phyloP scores from a whole-genome alignment of 2,113 vertebrate species.

The Xenopus tropicalis region DNA sequence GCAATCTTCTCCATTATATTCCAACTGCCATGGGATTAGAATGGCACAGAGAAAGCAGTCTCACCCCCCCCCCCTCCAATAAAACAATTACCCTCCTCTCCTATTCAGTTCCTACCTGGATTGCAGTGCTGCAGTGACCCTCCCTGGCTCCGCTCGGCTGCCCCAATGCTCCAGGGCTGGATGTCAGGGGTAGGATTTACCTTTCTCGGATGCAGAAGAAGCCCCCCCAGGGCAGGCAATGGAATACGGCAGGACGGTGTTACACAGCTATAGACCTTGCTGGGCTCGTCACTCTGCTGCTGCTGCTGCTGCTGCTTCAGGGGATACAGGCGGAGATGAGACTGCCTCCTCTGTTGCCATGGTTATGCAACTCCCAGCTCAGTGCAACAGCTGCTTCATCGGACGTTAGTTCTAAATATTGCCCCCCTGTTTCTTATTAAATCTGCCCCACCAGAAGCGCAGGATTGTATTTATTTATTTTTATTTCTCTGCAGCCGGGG shows the following conservation, averaged over 20 bases:
- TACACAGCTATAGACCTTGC: slow-evolving; percentile 11
- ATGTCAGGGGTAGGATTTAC: no score
- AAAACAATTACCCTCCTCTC: no score
- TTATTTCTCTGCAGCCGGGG: not conserved
- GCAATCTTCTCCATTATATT: no score
- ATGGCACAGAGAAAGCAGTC: no score
- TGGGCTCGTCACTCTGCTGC: not conserved
- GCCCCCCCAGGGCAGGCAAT: not conserved
- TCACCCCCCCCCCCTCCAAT: no score
- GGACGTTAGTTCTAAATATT: slow-evolving; percentile 9
- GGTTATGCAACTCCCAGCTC: slow-evolving; percentile 36
- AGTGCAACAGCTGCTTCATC: slow-evolving; percentile 34
- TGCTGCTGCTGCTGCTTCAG: slow-evolving; percentile 16
- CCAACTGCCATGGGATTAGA: no score
- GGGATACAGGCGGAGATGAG: slow-evolving; percentile 22
- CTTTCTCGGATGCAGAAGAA: not conserved
- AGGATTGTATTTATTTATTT: not conserved
- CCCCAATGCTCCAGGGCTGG: not conserved
- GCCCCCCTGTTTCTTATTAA: not conserved
- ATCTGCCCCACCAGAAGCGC: not conserved
- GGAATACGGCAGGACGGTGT: not conserved
- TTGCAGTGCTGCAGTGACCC: slow-evolving; percentile 3
- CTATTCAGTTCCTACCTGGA: not conserved
- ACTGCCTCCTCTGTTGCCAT: slow-evolving; percentile 38
- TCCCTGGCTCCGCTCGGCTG: not conserved